Conservation (phyloP, 2,113 vertebrate genomes). For the Lophius piscatorius region DNA sequence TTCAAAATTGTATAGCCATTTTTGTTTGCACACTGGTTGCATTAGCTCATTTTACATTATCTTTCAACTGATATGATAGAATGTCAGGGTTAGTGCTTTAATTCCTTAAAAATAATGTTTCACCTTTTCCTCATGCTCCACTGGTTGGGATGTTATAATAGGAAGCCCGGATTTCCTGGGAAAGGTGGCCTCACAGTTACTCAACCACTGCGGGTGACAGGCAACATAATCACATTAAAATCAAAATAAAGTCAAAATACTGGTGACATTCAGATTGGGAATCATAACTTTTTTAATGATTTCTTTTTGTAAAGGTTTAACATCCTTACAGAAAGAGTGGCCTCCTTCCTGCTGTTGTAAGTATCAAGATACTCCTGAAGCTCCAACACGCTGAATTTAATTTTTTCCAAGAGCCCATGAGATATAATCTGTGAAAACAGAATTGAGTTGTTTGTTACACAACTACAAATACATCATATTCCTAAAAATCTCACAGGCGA, state of each 20-base stretch:
- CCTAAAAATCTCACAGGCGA: conserved; percentile 12
- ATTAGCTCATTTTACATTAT: conserved; percentile 15
- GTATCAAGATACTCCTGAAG: conserved; percentile 98
- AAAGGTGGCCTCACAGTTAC: conserved; percentile 92
- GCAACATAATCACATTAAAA: background rate
- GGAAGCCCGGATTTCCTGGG: conserved; percentile 83
- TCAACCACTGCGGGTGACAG: conserved; percentile 87
- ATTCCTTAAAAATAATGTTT: background rate
- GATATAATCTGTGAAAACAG: conserved; percentile 87
- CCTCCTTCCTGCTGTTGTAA: conserved; percentile 95
- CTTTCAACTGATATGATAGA: background rate
- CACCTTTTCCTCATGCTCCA: conserved; percentile 92
- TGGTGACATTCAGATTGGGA: background rate
- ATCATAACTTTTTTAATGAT: background rate
- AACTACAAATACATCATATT: background rate
- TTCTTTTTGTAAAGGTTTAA: no score
- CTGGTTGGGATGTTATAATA: conserved; percentile 69
- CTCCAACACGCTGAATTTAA: conserved; percentile 98
- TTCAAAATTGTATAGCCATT: no score
- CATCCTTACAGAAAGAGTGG: conserved; percentile 87
- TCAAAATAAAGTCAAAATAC: background rate
- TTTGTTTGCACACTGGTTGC: background rate
- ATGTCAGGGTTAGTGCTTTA: background rate
- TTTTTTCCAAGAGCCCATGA: conserved; percentile 94
- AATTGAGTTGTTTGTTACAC: background rate